phyloP scores from a whole-genome alignment of 2,797 vertebrate genomes.

The Bradypodion ventrale region DNA sequence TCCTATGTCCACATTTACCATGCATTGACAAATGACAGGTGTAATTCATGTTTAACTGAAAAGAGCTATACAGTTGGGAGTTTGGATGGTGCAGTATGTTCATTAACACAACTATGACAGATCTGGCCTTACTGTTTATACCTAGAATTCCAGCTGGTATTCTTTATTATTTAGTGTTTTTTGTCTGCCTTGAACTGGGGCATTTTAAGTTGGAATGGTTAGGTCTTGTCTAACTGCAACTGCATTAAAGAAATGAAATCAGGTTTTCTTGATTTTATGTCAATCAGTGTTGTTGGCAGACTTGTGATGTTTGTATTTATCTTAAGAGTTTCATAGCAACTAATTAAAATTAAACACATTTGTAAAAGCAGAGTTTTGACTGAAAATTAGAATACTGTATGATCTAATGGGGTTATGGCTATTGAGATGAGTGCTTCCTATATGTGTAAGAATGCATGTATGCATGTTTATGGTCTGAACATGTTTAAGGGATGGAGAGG shows the following conservation, averaged over 20 bases:
- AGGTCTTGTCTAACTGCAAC: neutral
- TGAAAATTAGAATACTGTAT: constrained; percentile 20
- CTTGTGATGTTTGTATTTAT: constrained; percentile 50
- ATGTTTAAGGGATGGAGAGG: neutral
- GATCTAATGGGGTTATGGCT: neutral
- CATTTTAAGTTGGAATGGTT: neutral
- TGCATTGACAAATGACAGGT: constrained; percentile 60
- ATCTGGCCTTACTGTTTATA: constrained; percentile 24
- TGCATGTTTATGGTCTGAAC: neutral
- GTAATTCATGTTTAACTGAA: constrained; percentile 64
- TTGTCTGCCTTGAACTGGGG: neutral
- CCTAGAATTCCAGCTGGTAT: neutral
- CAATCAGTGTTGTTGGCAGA: constrained; percentile 2
- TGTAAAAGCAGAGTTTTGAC: constrained; percentile 47
- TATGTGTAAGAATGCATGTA: neutral
- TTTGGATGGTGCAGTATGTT: constrained; percentile 51
- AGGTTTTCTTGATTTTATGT: neutral
- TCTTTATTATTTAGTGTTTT: neutral
- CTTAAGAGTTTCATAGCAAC: neutral
- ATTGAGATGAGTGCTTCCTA: constrained; percentile 5
- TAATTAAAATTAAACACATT: neutral
- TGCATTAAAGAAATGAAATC: constrained; percentile 31
- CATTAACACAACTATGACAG: constrained; percentile 35
- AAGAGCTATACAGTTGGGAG: constrained; percentile 41
- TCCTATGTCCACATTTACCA: constrained; percentile 53